Evolutionary conservation across 1,140 invertebrate species (phyloP).

Genomic region (Cotesia glomerata): DNA sequence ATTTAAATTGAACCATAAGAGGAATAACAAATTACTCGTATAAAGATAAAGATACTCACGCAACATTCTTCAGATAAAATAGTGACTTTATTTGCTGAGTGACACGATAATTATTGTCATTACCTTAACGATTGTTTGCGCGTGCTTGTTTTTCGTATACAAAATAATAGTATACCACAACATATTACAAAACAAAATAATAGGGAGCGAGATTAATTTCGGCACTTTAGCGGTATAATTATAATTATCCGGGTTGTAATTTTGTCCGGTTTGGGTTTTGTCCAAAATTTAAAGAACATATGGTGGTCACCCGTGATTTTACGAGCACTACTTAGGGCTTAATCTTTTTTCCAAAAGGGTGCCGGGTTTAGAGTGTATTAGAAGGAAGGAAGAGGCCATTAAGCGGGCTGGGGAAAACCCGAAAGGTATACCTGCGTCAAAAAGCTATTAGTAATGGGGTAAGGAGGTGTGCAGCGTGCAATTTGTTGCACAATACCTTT

Average conservation of each 20-base stretch:
- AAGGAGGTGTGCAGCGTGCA: constrained; percentile 37
- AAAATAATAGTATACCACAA: too few species aligned
- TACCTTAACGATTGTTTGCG: too few species aligned
- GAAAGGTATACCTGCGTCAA: background rate
- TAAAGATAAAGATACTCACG: background rate
- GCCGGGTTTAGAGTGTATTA: background rate
- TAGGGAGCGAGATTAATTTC: background rate
- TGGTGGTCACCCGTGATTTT: constrained; percentile 52
- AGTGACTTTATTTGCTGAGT: too few species aligned
- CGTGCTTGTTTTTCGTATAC: too few species aligned
- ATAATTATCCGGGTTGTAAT: background rate
- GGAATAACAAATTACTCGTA: too few species aligned
- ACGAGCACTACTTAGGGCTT: constrained; percentile 33
- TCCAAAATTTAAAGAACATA: constrained; percentile 41
- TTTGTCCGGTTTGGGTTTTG: background rate
- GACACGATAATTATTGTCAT: too few species aligned
- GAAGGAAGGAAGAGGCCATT: constrained; percentile 10
- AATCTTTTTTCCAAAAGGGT: constrained; percentile 30
- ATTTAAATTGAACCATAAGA: too few species aligned
- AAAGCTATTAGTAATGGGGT: constrained; percentile 25
- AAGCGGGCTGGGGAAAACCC: background rate
- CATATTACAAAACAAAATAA: background rate
- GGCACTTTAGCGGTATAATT: background rate
- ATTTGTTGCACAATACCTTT: constrained; percentile 39
- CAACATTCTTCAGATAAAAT: background rate